Base-by-base conservation (phyloP, 2,888 invertebrate genomes). In the Drosophila peninsularis region DNA sequence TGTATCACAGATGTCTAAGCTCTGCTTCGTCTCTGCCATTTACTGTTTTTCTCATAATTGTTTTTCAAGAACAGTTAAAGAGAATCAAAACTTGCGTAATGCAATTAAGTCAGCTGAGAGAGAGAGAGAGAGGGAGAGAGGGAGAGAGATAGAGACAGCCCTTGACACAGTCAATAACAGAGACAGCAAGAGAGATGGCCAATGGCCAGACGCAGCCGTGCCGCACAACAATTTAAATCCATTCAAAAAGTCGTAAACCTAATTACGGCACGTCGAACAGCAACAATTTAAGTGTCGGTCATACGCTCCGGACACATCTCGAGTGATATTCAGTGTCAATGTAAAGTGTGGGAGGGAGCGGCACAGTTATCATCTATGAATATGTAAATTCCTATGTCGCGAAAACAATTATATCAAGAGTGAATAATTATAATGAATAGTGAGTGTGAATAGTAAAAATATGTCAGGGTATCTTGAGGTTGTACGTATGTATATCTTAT, bases 191-290 rank as follows among this genome's bases (percentile, higher is more conserved):
- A 44, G 63, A 63, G 67, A 55, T 41, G 21, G 30, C 9, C 30
- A 10, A 10, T 45, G 7, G 32, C 11, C 44, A 36, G 54, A 37
- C 13, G 60, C 56, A 47, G 49, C 39, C 45, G 63, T 62, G 52
- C 30, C 71, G 83, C 88, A 82, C 56, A 82, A 82, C 75, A 82
- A 86, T 83, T 88, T 62, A 66, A 88, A 70, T 80, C 83, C 81
- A 80, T 88, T 87, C 69, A 81, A 75, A 71, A 68, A 70, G 65
- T 75, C 70, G 77, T 70, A 77, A 83, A 74, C 70, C 67, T 81
- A 87, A 85, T 87, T 89, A 89, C 62, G 50, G 62, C 14, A 67
- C 50, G 42, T 39, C 41, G 47, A 57, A 47, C 57, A 56, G 49
- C 53, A 50, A 41, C 36, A 66, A 65, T 39, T 50, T 30, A 75